Evolutionary conservation across 2,113 vertebrate genomes (phyloP).

Genomic region (Charina bottae): DNA sequence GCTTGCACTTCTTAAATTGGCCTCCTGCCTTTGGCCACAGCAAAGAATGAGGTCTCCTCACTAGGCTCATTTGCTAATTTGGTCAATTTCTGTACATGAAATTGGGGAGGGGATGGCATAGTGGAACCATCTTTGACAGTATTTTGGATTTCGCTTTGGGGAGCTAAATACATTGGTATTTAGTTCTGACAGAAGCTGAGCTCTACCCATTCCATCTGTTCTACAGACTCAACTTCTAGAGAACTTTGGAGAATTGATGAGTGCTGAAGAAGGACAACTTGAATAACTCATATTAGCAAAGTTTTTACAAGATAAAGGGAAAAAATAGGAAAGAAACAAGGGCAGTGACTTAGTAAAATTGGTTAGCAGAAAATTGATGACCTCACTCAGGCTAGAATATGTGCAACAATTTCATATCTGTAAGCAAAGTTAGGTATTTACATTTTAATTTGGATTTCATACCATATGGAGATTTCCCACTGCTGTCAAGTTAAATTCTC

Average conservation of each 20-base stretch:
- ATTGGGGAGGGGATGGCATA: not conserved
- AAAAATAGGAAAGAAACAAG: not conserved
- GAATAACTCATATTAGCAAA: not conserved
- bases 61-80: not conserved
- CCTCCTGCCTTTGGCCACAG: not conserved
- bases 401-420: not conserved
- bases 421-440: constrained; percentile 7
- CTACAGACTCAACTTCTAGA: not conserved
- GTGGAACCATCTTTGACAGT: not conserved
- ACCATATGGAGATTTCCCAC: not conserved
- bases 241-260: not conserved
- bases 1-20: not conserved
- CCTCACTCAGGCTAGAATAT: not conserved
- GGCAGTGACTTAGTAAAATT: not conserved
- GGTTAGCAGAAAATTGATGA: not conserved
- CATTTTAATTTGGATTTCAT: constrained; percentile 14
- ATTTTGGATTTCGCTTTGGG: not conserved
- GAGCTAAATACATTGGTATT: not conserved
- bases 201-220: not conserved
- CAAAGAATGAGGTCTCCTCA: not conserved
- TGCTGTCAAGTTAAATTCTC: constrained; percentile 46
- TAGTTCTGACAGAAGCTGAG: not conserved
- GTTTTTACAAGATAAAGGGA: not conserved
- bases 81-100: not conserved
- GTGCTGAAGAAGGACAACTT: not conserved